Evolutionary conservation across 2,113 vertebrate species (phyloP), one percentile per base, ranked within the genome.

Genomic region (Phylloscopus trochiloides): DNA sequence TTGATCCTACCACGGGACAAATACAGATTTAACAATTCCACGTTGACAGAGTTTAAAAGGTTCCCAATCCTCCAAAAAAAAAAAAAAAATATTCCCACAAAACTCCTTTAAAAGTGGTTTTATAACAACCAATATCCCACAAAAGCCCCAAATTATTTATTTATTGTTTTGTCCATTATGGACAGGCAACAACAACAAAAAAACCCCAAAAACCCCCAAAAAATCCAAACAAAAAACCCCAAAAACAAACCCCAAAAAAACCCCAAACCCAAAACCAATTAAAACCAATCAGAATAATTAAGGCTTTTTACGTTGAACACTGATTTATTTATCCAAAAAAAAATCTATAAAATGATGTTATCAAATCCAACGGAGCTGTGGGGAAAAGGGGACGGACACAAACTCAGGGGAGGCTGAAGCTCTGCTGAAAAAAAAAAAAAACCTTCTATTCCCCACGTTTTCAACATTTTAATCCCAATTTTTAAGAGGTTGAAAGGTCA

Each of bases 311-410:
- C 2, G 7, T 20, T 66, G 25, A n/a, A 17, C 14, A 17, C 12
- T 5, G 22, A 52, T 31, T 57, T 38, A 42, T 63, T 76, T 5
- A 25, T 5, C 52, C 34, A 16, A 29, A 26, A 61, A 59, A 9
- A 12, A 7, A n/a, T 38, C 0, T 25, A 36, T n/a, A n/a, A n/a
- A 57, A 29, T 0, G 45, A 14, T 3, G n/a, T 18, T 54, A 0
- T 3, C 25, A 71, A 74, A 51, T 1, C 40, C 5, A 24, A 14
- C 0, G 1, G 11, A 16, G 2, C 1, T 4, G 21, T 0, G 7
- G 32, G 8, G 20, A 34, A 54, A 54, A 42, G 20, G 80, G 6
- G 28, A 32, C 4, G 21, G 67, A 20, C 28, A 20, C n/a, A 32
- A 75, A 50, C n/a, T 14, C 4, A 1, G 10, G 32, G 2, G 16